phyloP scores from a whole-genome alignment of 2,113 vertebrate genomes.

The Rhinogobius similis region DNA sequence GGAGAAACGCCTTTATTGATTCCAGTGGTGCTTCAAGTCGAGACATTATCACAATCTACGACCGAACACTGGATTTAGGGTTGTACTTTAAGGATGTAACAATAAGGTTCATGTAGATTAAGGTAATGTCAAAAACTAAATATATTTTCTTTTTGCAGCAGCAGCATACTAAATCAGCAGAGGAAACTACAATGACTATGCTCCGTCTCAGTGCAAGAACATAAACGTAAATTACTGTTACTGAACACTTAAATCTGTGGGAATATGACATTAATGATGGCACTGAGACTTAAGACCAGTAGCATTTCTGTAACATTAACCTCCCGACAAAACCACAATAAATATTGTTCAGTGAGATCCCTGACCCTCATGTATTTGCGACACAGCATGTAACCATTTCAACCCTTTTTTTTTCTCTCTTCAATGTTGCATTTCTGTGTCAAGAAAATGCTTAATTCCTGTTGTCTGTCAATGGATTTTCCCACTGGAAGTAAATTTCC shows the following conservation, averaged over 20 bases:
- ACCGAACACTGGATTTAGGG: conserved; percentile 31
- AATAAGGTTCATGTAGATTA: too few species aligned
- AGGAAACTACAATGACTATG: neutral
- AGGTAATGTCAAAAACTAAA: neutral
- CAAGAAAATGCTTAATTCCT: neutral
- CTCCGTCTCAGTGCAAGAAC: neutral
- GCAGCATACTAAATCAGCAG: neutral
- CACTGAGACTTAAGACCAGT: neutral
- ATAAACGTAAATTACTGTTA: neutral
- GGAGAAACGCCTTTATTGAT: conserved; percentile 32
- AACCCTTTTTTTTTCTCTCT: neutral
- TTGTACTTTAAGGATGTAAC: too few species aligned
- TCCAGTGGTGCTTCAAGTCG: conserved; percentile 61
- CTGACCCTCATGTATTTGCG: neutral
- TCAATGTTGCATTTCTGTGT: neutral
- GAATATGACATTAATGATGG: neutral
- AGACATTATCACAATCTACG: conserved; percentile 38
- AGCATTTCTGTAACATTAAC: neutral
- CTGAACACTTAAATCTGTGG: neutral
- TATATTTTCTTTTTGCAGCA: neutral
- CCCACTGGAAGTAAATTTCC: neutral
- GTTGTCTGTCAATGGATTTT: conserved; percentile 21
- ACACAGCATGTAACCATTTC: conserved; percentile 27
- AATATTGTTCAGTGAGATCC: neutral
- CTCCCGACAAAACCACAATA: neutral